Conservation (phyloP, 2,888 invertebrate genomes). For the Allolobophora icterica region DNA sequence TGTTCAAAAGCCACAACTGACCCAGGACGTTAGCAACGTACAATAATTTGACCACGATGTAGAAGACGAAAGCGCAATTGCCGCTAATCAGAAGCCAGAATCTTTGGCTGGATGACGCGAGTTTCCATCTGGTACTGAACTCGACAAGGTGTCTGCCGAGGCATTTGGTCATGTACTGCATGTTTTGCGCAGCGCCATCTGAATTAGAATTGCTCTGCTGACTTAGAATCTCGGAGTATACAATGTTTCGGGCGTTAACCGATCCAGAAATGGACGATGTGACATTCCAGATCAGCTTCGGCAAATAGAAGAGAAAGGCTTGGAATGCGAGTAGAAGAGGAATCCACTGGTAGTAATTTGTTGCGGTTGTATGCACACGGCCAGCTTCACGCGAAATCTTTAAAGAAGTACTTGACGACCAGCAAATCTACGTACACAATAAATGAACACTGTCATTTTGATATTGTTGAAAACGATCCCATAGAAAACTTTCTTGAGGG, state of each 20-base stretch:
- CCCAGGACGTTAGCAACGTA: background rate
- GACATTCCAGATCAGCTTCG: slow-evolving; percentile 6
- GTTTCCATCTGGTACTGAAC: background rate
- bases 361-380: accelerated
- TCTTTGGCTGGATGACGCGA: background rate
- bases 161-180: slow-evolving; percentile 4
- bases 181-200: background rate
- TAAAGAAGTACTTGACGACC: background rate
- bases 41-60: background rate
- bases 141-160: background rate
- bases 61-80: background rate
- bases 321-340: background rate
- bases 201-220: background rate
- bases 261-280: background rate
- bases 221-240: background rate
- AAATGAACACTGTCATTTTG: background rate
- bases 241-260: background rate
- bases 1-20: background rate
- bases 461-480: too few relatives aligned
- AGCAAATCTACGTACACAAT: background rate
- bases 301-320: slow-evolving; percentile 1
- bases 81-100: background rate
- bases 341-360: slow-evolving; percentile 22
- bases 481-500: too few relatives aligned
- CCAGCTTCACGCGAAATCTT: background rate